Base-by-base conservation (phyloP, 2,888 invertebrate species). In the Athalia cordata region DNA sequence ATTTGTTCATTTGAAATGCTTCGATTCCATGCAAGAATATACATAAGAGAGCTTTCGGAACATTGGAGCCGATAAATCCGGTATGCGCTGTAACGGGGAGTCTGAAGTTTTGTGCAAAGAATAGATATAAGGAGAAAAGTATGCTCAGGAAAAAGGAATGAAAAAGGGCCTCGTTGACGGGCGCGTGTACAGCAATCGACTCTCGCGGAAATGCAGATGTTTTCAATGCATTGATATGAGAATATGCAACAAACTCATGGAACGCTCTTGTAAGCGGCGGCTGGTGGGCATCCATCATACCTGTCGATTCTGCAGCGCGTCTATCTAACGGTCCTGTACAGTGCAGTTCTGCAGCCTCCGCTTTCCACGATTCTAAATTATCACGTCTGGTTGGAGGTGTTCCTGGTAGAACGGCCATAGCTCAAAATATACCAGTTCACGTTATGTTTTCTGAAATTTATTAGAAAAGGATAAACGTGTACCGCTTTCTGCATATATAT, bases 211-310 rank as follows among this genome's bases (percentile, higher is more conserved):
- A 75, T 62, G 62, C 62, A 62, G 59, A 75, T 62, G 50, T 50
- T 62, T 62, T 62, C 75, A 43, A 75, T 75, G 81, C 83, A 81
- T 83, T 83, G 85, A 86, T 86, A 86, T 86, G 83, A 85, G 84
- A 83, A 83, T 84, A 83, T 82, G 85, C 86, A 86, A 86, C 85
- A 85, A 85, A 86, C 85, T 84, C 84, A 29, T 29, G 29, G 29
- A 29, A 29, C 83, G 83, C 81, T 68, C 82, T 82, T 78, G 80
- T 75, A 81, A 81, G 79, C 80, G 79, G 83, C 82, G 82, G 83
- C 82, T 83, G 84, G 86, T 83, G 85, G 86, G 84, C 86, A 86
- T 87, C 86, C 84, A 87, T 87, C 87, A 87, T 85, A 86, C 81
- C 86, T 85, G 86, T 87, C 86, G 87, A 86, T 86, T 86, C 84